A percentile compares a stretch with the other conserved stretches of the same genome.
phyloP scores from a whole-genome alignment of 2,797 vertebrate genomes.

The Pogonophryne albipinna region DNA sequence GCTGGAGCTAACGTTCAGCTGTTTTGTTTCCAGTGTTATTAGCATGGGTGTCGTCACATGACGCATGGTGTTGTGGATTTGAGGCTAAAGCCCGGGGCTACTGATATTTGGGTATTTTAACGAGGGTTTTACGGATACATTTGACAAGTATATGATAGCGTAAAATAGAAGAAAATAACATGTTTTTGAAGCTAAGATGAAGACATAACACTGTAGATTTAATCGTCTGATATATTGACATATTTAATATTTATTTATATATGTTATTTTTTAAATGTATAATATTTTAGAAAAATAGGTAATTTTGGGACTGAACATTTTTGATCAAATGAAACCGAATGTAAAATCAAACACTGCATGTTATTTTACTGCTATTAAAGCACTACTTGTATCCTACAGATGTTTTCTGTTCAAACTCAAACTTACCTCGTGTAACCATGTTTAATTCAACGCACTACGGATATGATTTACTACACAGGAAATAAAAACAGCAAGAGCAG shows the following conservation, averaged over 20 bases:
- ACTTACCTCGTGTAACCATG: no score
- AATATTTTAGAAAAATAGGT: no score
- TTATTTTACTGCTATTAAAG: no score
- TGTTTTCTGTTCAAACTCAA: background rate
- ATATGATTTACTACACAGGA: conserved; percentile 15
- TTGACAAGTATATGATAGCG: background rate
- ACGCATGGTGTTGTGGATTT: conserved; percentile 10
- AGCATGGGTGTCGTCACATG: conserved; percentile 14
- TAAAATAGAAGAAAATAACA: background rate
- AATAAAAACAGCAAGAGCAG: conserved; percentile 8
- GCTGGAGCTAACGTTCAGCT: background rate
- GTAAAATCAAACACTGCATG: no score
- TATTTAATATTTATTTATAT: no score
- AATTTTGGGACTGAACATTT: no score
- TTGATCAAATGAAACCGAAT: no score
- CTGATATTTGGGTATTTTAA: background rate
- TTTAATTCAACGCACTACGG: background rate
- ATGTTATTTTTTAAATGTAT: no score
- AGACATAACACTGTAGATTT: background rate
- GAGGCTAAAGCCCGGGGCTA: background rate
- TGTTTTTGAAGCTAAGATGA: background rate
- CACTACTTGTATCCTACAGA: no score
- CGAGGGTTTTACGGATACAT: background rate
- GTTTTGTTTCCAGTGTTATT: conserved; percentile 9
- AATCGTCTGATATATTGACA: no score